Evolutionary conservation across 2,888 invertebrate genomes (phyloP).

Genomic region (Drosophila subsilvestris): DNA sequence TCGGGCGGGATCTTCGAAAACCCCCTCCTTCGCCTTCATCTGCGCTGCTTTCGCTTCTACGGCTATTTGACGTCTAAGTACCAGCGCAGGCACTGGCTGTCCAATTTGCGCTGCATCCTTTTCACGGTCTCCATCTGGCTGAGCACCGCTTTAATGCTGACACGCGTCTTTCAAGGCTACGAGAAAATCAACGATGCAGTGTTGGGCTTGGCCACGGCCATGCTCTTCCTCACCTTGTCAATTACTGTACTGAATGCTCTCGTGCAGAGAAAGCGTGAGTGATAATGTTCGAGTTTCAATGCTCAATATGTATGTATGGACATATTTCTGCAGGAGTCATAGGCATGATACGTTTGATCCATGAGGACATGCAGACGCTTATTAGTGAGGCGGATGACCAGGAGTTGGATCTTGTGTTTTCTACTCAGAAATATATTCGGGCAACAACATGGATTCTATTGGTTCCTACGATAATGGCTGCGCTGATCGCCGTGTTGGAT

Average conservation of each 20-base stretch:
- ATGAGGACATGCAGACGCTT: constrained; percentile 58
- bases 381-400: constrained; percentile 51
- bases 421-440: constrained; percentile 58
- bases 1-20: constrained; percentile 58
- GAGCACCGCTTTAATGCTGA: constrained; percentile 54
- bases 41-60: constrained; percentile 58
- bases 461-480: constrained; percentile 63
- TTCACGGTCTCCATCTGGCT: constrained; percentile 69
- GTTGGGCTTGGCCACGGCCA: constrained; percentile 68
- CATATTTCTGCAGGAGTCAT: constrained; percentile 56
- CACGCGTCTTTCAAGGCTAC: constrained; percentile 51
- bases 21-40: constrained; percentile 64
- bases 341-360: constrained; percentile 51
- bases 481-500: constrained; percentile 55
- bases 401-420: constrained; percentile 54
- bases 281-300: not conserved
- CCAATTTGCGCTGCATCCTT: constrained; percentile 59
- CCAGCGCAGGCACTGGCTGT: constrained; percentile 53
- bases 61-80: constrained; percentile 66
- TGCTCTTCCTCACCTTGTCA: constrained; percentile 69
- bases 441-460: constrained; percentile 61
- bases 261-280: constrained; percentile 66
- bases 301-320: not conserved
- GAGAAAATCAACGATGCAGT: constrained; percentile 57
- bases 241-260: constrained; percentile 68